Conservation (phyloP, 2,888 invertebrate species). For the Augochlorella aurata region DNA sequence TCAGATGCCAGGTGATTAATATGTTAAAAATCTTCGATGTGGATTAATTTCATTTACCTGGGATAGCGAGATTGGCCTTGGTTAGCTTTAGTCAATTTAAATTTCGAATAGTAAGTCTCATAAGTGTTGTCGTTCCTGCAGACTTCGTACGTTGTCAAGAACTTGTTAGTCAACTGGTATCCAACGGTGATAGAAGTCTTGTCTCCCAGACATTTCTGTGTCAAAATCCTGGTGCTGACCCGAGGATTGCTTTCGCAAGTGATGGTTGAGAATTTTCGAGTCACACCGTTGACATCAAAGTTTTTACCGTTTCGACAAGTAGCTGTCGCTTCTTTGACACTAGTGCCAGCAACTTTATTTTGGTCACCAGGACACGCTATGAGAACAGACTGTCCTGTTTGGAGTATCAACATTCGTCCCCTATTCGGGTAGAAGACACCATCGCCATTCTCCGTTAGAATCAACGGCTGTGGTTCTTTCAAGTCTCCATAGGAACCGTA, state of each 20-base stretch:
- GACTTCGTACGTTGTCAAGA: constrained; percentile 79
- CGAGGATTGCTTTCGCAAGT: background rate
- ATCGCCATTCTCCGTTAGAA: constrained; percentile 77
- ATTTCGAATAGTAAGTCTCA: constrained; percentile 80
- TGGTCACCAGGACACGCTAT: constrained; percentile 73
- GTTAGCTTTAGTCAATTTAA: constrained; percentile 51
- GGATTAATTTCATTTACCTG: constrained; percentile 34
- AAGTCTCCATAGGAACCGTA: constrained; percentile 83
- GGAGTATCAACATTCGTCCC: constrained; percentile 50
- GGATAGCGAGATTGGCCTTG: constrained; percentile 63
- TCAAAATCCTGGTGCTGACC: background rate
- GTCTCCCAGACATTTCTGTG: constrained; percentile 71
- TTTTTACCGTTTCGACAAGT: constrained; percentile 64
- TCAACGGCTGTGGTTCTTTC: constrained; percentile 85
- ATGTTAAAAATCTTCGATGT: no score
- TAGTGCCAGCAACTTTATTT: constrained; percentile 65
- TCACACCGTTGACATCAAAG: constrained; percentile 55
- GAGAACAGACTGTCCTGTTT: constrained; percentile 58
- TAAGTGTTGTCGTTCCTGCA: constrained; percentile 80
- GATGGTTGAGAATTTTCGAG: background rate
- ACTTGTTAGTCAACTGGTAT: constrained; percentile 73
- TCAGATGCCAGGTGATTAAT: no score
- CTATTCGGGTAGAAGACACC: constrained; percentile 66
- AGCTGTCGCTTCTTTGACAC: constrained; percentile 51
- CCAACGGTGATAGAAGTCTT: constrained; percentile 79